These are phyloP conservation scores for Chunga burmeisteri DNA, from an alignment of 2,113 vertebrate genomes.

Conservation along the genomic window DNA sequence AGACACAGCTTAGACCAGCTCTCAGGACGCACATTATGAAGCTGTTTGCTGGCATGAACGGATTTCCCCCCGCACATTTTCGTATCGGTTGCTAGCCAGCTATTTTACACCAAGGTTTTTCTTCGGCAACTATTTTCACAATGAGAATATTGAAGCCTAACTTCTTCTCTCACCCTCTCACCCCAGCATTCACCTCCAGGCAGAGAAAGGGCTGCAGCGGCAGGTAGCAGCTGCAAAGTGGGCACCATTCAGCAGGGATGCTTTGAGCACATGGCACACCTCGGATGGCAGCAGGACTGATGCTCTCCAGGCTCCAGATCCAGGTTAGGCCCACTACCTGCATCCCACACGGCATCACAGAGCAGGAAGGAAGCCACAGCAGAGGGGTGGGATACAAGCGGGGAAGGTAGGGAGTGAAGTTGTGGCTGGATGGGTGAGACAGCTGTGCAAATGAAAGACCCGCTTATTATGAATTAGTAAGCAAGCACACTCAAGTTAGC, in stretches of 20 bases:
- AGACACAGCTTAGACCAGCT: neutral
- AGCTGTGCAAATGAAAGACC: neutral
- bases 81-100: neutral
- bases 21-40: neutral
- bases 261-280: neutral
- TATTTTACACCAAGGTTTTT: neutral
- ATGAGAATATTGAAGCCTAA: neutral
- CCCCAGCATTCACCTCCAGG: neutral
- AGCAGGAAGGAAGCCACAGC: neutral
- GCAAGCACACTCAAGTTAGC: neutral
- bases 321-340: neutral
- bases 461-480: neutral
- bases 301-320: rapidly evolving
- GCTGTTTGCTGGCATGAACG: rapidly evolving
- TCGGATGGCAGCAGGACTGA: neutral
- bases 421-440: neutral
- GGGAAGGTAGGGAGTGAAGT: neutral
- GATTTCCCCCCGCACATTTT: neutral
- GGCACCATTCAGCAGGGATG: neutral
- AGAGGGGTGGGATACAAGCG: rapidly evolving
- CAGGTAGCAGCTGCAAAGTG: neutral
- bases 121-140: neutral
- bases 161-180: neutral
- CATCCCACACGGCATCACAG: neutral
- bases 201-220: neutral